phyloP scores from a whole-genome alignment of 1,140 invertebrate genomes.

The Nasonia giraulti region DNA sequence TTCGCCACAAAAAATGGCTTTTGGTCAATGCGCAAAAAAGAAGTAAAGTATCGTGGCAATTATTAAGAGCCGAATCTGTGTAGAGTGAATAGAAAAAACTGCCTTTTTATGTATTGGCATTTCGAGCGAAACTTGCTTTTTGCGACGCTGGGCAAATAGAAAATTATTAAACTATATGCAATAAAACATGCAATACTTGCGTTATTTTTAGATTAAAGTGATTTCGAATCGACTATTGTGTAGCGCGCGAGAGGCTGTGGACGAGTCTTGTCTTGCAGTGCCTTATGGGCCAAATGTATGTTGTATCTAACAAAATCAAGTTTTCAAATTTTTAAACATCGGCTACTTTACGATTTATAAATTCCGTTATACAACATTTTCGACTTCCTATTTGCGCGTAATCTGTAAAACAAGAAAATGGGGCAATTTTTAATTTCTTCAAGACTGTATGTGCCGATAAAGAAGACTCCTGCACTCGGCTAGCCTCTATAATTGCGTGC shows the following conservation, averaged over 20 bases:
- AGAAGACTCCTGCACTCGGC: slow-evolving; percentile 1
- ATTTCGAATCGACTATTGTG: neutral
- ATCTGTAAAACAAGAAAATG: neutral
- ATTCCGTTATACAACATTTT: too few species aligned
- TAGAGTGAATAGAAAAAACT: neutral
- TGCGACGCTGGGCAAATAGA: neutral
- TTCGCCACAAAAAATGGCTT: too few species aligned
- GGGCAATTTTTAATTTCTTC: slow-evolving; percentile 7
- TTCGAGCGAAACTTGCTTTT: slow-evolving; percentile 36
- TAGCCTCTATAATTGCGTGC: neutral
- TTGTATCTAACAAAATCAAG: neutral
- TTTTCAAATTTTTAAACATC: neutral
- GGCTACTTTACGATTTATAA: too few species aligned
- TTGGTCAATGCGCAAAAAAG: neutral
- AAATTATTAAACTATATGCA: slow-evolving; percentile 23
- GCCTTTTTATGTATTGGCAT: slow-evolving; percentile 31
- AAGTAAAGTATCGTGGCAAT: neutral
- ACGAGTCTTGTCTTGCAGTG: neutral
- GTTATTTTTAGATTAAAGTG: slow-evolving; percentile 2
- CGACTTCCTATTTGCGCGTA: neutral
- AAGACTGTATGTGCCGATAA: slow-evolving; percentile 4
- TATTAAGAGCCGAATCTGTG: neutral
- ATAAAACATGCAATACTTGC: slow-evolving; percentile 29
- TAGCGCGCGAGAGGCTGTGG: neutral
- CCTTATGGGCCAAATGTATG: neutral